Percentiles rank a stretch among this genome's conserved stretches.
phyloP scores from a whole-genome alignment of 2,888 invertebrate species.

The Troides aeacus region DNA sequence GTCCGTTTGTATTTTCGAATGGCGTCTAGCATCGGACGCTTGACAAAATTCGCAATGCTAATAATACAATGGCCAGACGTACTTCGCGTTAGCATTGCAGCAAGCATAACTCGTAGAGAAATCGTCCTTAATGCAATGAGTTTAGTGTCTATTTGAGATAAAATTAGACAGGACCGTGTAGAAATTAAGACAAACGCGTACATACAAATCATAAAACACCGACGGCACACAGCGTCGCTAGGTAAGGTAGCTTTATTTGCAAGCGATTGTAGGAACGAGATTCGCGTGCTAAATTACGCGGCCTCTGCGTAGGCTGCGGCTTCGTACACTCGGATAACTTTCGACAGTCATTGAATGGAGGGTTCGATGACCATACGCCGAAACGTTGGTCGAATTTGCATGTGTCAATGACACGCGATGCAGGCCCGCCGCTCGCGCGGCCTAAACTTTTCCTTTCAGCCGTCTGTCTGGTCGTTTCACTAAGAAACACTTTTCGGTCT shows the following conservation, averaged over 20 bases:
- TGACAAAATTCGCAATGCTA: constrained; percentile 74
- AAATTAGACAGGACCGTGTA: constrained; percentile 4
- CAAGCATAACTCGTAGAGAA: constrained; percentile 41
- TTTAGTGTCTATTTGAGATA: constrained; percentile 44
- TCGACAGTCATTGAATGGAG: constrained; percentile 77
- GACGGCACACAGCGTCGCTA: constrained; percentile 38
- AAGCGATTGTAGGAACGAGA: constrained; percentile 43
- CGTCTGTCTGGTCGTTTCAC: constrained; percentile 50
- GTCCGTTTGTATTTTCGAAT: constrained; percentile 65
- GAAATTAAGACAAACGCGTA: constrained; percentile 51
- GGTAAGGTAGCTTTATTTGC: constrained; percentile 54
- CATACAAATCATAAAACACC: constrained; percentile 47
- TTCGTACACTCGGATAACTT: constrained; percentile 67
- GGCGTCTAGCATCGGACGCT: constrained; percentile 61
- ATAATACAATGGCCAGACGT: constrained; percentile 73
- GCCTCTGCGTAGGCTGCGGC: constrained; percentile 57
- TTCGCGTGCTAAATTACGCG: constrained; percentile 49
- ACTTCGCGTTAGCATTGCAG: constrained; percentile 57
- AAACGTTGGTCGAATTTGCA: constrained; percentile 74
- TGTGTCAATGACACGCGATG: constrained; percentile 77
- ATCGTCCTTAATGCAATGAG: constrained; percentile 46
- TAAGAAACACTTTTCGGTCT: constrained; percentile 66
- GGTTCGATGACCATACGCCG: constrained; percentile 71
- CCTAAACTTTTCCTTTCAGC: constrained; percentile 76
- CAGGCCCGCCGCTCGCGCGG: constrained; percentile 54